Evolutionary conservation across 2,797 vertebrate species (phyloP).

Genomic region (Thripadectes ignobilis): DNA sequence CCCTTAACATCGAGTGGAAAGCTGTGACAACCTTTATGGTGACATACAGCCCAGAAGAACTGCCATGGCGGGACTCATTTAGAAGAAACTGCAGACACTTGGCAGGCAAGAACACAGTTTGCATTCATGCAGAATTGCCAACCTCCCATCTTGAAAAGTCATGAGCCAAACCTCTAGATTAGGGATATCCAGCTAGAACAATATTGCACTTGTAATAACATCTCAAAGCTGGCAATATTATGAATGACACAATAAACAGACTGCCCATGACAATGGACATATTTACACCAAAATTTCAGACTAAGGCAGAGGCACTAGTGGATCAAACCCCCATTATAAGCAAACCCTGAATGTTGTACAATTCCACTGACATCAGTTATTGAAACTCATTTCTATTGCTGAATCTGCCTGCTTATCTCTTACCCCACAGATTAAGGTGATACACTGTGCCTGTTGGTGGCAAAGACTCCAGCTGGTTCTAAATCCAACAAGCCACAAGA

Average conservation of each 20-base stretch:
- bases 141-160: background rate
- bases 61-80: background rate
- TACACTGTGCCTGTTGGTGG: background rate
- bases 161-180: background rate
- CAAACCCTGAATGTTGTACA: background rate
- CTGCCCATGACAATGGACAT: background rate
- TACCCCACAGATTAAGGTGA: background rate
- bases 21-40: background rate
- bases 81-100: background rate
- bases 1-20: background rate
- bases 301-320: background rate
- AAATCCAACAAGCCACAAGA: background rate
- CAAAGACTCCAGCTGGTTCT: background rate
- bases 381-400: background rate
- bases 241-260: background rate
- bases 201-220: background rate
- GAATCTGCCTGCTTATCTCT: background rate
- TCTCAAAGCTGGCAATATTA: background rate
- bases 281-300: background rate
- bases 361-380: fast-evolving
- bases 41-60: background rate
- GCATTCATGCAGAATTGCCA: background rate
- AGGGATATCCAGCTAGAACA: background rate
- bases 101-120: background rate
- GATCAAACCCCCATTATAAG: background rate